A percentile compares a stretch with the other conserved stretches of the same genome.
These are phyloP conservation scores for Thamnophis sirtalis DNA, from an alignment of 2,113 vertebrate species.

Conservation along the genomic window DNA sequence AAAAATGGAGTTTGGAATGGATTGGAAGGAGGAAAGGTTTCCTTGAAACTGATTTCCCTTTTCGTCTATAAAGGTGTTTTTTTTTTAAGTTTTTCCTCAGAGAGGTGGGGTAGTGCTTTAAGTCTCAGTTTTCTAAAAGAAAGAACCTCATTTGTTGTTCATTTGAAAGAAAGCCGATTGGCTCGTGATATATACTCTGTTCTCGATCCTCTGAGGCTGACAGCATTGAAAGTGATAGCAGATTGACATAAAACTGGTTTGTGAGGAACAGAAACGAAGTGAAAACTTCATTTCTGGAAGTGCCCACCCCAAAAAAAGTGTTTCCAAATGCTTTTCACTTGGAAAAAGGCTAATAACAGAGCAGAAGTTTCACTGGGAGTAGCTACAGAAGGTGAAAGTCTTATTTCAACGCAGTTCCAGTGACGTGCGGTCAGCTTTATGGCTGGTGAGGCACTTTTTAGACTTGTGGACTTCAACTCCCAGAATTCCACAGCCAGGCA, in stretches of 20 bases:
- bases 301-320: neutral
- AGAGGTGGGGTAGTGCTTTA: neutral
- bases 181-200: neutral
- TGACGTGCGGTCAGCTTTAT: too few species aligned
- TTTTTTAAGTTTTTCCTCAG: neutral
- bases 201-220: neutral
- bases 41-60: neutral
- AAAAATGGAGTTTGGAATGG: neutral
- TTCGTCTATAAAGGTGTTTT: neutral
- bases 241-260: neutral
- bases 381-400: neutral
- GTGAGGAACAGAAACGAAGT: neutral
- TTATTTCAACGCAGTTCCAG: neutral
- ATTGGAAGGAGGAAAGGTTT: neutral
- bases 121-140: neutral
- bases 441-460: too few species aligned
- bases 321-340: neutral
- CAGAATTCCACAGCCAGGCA: too few species aligned
- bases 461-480: too few species aligned
- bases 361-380: neutral
- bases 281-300: neutral
- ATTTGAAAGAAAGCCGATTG: neutral
- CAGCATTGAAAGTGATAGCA: neutral
- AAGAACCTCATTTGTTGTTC: neutral
- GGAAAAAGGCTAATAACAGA: neutral